These are phyloP conservation scores for Terrapene triunguis DNA, from an alignment of 2,113 vertebrate genomes.

Conservation along the genomic window DNA sequence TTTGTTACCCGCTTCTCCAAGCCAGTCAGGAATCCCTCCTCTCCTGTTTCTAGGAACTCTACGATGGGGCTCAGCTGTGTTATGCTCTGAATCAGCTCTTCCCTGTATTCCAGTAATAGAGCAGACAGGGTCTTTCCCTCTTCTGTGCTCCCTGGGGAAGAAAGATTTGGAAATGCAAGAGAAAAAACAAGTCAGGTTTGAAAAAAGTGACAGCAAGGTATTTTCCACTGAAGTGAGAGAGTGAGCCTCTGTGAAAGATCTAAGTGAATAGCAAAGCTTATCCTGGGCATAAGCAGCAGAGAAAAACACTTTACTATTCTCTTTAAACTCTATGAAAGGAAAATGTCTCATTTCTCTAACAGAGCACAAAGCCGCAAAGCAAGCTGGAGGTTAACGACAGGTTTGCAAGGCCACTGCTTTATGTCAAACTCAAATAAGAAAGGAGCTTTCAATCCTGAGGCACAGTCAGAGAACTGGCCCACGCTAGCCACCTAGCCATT, in stretches of 20 bases:
- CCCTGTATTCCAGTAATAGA: constrained; percentile 68
- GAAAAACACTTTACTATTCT: constrained; percentile 83
- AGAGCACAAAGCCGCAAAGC: constrained; percentile 80
- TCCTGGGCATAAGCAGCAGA: constrained; percentile 70
- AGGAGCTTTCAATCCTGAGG: constrained; percentile 30
- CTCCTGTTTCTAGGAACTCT: constrained; percentile 81
- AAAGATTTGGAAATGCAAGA: constrained; percentile 62
- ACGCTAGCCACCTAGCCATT: not conserved
- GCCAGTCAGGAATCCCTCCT: constrained; percentile 73
- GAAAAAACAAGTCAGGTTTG: constrained; percentile 72
- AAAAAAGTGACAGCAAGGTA: constrained; percentile 74
- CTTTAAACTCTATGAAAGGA: constrained; percentile 84
- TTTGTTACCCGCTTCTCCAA: constrained; percentile 79
- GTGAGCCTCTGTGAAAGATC: constrained; percentile 67
- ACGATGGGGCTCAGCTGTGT: constrained; percentile 76
- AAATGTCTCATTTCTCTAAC: constrained; percentile 81
- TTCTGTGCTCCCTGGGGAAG: constrained; percentile 42
- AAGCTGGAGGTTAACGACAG: constrained; percentile 80
- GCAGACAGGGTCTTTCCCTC: constrained; percentile 62
- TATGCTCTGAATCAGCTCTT: constrained; percentile 79
- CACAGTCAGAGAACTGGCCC: constrained; percentile 49
- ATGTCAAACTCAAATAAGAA: constrained; percentile 61
- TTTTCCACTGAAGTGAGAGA: constrained; percentile 61
- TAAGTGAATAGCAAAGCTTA: constrained; percentile 81
- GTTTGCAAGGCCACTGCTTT: constrained; percentile 79